phyloP scores from a whole-genome alignment of 2,113 vertebrate genomes.

The Hucho hucho region DNA sequence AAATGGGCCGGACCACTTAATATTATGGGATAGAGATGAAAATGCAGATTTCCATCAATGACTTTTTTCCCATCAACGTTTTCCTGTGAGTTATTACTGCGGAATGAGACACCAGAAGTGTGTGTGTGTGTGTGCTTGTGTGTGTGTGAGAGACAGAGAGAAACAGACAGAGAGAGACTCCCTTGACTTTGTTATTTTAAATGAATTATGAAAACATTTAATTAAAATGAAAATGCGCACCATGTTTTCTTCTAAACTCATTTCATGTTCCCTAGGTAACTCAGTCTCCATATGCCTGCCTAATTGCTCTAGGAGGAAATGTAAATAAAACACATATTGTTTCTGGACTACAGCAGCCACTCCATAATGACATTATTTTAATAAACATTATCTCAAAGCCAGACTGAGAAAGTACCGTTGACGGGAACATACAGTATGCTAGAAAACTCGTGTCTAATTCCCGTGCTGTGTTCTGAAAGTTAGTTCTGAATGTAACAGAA shows the following conservation, averaged over 20 bases:
- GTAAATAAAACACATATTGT: slow-evolving; percentile 34
- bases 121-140: slow-evolving; percentile 8
- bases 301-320: slow-evolving; percentile 37
- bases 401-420: background rate
- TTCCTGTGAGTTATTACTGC: slow-evolving; percentile 51
- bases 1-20: slow-evolving; percentile 59
- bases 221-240: slow-evolving; percentile 24
- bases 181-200: slow-evolving; percentile 36
- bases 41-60: slow-evolving; percentile 51
- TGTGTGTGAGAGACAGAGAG: slow-evolving; percentile 6
- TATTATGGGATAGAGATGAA: slow-evolving; percentile 58
- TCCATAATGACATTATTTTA: slow-evolving; percentile 32
- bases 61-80: slow-evolving; percentile 48
- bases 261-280: slow-evolving; percentile 43
- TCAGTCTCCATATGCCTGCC: slow-evolving; percentile 35
- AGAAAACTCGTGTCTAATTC: background rate
- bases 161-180: background rate
- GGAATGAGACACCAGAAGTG: slow-evolving; percentile 30
- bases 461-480: background rate
- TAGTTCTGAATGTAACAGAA: background rate
- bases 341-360: slow-evolving; percentile 18
- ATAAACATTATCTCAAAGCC: slow-evolving; percentile 8
- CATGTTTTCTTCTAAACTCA: slow-evolving; percentile 38
- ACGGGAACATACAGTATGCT: background rate
- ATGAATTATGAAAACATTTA: slow-evolving; percentile 37